Conservation (phyloP, 2,113 vertebrate species). For the Jacana jacana region DNA sequence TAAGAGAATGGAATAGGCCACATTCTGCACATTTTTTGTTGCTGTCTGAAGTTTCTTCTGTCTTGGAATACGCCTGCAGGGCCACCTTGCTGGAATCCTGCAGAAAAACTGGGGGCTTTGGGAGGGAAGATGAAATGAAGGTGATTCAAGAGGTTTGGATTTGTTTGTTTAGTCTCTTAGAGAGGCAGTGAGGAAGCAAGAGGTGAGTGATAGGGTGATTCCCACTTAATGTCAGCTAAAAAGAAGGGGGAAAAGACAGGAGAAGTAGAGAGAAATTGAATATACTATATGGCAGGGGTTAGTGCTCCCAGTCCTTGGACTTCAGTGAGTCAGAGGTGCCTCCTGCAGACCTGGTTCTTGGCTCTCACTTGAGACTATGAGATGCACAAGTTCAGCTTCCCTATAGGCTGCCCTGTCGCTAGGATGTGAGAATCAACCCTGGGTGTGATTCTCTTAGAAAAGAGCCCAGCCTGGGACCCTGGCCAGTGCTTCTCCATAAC, state of each 20-base stretch:
- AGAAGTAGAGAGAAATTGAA: background rate
- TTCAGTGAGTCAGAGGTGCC: background rate
- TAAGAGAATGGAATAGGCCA: slow-evolving; percentile 12
- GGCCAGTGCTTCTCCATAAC: background rate
- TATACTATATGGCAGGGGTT: background rate
- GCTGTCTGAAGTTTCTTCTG: slow-evolving; percentile 51
- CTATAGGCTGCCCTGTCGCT: accelerated
- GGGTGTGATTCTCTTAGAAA: background rate
- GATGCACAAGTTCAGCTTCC: background rate
- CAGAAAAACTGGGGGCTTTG: slow-evolving; percentile 5
- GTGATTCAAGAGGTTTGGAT: background rate
- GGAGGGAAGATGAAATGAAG: slow-evolving; percentile 9
- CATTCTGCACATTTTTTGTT: slow-evolving; percentile 66
- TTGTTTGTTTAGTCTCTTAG: slow-evolving; percentile 2
- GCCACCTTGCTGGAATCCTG: slow-evolving; percentile 10
- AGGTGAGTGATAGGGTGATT: background rate
- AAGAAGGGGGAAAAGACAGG: background rate
- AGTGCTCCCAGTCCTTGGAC: background rate
- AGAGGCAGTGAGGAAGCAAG: background rate
- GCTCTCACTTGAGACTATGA: background rate
- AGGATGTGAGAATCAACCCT: background rate
- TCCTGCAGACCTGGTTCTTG: background rate
- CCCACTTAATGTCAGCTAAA: background rate
- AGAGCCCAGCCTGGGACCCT: background rate
- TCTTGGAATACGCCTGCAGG: slow-evolving; percentile 54